phyloP scores from a whole-genome alignment of 2,797 vertebrate genomes.

The Manis crassicaudata region DNA sequence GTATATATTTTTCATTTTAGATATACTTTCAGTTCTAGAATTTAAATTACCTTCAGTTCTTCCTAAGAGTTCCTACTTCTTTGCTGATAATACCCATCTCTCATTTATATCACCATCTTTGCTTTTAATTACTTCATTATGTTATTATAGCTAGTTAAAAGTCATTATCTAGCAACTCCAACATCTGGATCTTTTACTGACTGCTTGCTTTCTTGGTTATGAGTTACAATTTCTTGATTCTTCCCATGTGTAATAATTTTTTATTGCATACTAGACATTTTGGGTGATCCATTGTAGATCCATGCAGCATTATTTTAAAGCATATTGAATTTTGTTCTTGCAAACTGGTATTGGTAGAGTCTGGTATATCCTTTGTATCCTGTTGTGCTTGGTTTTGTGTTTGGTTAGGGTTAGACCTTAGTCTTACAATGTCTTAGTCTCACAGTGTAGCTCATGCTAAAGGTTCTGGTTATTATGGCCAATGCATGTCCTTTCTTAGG shows the following conservation, averaged over 20 bases:
- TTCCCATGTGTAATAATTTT: neutral
- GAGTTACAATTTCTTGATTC: neutral
- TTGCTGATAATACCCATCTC: neutral
- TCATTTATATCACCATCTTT: neutral
- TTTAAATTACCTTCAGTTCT: neutral
- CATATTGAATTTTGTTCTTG: neutral
- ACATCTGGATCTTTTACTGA: neutral
- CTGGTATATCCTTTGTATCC: neutral
- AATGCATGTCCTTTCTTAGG: neutral
- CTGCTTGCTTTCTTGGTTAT: neutral
- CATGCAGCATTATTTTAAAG: neutral
- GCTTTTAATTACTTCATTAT: slow-evolving; percentile 1
- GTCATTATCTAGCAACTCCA: neutral
- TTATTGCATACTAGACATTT: neutral
- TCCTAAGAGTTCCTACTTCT: neutral
- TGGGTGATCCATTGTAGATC: neutral
- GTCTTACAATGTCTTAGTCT: neutral
- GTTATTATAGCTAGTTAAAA: neutral
- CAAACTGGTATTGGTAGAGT: neutral
- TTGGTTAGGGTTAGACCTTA: neutral
- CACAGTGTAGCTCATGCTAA: neutral
- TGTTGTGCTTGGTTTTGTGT: neutral
- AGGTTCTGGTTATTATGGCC: neutral
- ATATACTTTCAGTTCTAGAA: neutral
- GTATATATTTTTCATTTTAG: neutral